Evolutionary conservation across 1,140 invertebrate species (phyloP), one percentile per base, ranked within the genome.

Genomic region (Conopomorpha cramerella): DNA sequence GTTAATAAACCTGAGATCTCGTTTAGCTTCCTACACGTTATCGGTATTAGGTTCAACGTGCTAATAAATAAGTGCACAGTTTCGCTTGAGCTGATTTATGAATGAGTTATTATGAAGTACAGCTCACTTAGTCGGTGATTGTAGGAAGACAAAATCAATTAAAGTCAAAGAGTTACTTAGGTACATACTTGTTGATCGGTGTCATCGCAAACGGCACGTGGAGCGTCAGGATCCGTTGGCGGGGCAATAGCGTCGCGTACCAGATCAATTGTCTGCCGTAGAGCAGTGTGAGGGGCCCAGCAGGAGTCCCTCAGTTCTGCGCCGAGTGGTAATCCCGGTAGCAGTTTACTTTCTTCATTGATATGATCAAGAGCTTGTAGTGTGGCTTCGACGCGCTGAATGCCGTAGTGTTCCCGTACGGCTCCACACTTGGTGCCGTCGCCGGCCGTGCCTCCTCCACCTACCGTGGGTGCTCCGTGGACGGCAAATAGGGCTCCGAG

Each of bases 401-500:
- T 34, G 8, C 33, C 38, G 27, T 40, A 40, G 19, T 39, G 38
- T 15, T 39, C 31, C 16, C 38, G 38, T 16, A 34, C 18, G 23
- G 15, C 13, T 7, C 3, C 6, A n/a, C 11, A n/a, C 36, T 48
- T 41, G 29, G 43, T 43, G 23, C 41, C 41, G 35, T 47, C 44
- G 43, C 47, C 46, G 13, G 29, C 25, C 12, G 37, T 30, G 7
- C 37, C 38, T 2, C 32, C 41, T 12, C 30, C 15, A 1, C 35
- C 41, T 7, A 13, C 41, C 14, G 28, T 36, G 7, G 45, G 41
- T 26, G 41, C 45, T 25, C 38, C 41, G 36, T 46, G 47, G 82
- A 70, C 95, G 88, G 67, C 91, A 93, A 10, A 88, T 67, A 88
- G 87, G 88, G 45, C 78, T 62, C 13, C 63, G 47, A 10, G 48